A percentile compares a stretch with the other conserved stretches of the same genome.
phyloP scores from a whole-genome alignment of 2,888 invertebrate species.

The Pycnomerus fuliginosus region DNA sequence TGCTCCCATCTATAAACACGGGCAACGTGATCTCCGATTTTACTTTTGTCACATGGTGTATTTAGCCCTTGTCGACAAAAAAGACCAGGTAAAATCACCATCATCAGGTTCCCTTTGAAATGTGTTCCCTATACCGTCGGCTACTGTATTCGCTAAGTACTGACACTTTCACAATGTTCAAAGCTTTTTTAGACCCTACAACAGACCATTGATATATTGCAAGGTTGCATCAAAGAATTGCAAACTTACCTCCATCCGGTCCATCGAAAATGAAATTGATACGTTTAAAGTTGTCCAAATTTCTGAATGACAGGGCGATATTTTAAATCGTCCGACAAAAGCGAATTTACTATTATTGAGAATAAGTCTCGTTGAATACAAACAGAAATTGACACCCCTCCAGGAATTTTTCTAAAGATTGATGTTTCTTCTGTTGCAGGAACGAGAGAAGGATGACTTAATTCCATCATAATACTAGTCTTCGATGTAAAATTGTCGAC shows the following conservation, averaged over 20 bases:
- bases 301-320: constrained; percentile 39
- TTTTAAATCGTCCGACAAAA: constrained; percentile 44
- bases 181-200: constrained; percentile 44
- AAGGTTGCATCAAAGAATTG: constrained; percentile 1
- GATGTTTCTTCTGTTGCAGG: constrained; percentile 47
- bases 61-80: constrained; percentile 40
- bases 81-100: constrained; percentile 42
- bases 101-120: constrained; percentile 32
- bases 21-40: constrained; percentile 17
- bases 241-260: constrained; percentile 21
- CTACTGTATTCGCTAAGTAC: constrained; percentile 52
- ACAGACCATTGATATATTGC: constrained; percentile 27
- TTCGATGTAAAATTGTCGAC: too few species aligned
- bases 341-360: constrained; percentile 40
- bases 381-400: constrained; percentile 45
- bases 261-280: constrained; percentile 45
- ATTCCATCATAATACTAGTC: constrained; percentile 29
- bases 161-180: constrained; percentile 52
- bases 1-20: constrained; percentile 15
- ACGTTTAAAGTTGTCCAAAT: constrained; percentile 49
- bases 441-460: constrained; percentile 49
- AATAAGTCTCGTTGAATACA: constrained; percentile 33
- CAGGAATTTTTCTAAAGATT: constrained; percentile 25
- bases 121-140: constrained; percentile 38
- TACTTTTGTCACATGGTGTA: constrained; percentile 23